phyloP scores from a whole-genome alignment of 2,113 vertebrate species.

The Laterallus jamaicensis region DNA sequence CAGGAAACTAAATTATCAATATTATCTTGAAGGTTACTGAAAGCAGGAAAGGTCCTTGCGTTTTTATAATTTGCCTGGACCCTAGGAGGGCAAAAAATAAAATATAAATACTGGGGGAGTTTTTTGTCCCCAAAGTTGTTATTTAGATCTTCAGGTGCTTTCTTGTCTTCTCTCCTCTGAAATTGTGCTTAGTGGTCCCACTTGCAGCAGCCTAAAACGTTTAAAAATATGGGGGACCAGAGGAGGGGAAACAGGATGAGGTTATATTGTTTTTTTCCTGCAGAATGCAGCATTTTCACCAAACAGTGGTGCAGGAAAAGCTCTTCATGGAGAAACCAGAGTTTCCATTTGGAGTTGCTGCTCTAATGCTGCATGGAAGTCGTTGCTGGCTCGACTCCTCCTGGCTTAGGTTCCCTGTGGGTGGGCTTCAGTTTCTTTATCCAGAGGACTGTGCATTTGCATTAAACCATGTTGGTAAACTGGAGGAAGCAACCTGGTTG shows the following conservation, averaged over 20 bases:
- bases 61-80: not conserved
- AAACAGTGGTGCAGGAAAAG: not conserved
- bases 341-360: not conserved
- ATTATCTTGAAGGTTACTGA: not conserved
- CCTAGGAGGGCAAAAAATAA: not conserved
- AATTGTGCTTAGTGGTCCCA: not conserved
- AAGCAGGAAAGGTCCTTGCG: not conserved
- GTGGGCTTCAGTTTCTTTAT: not conserved
- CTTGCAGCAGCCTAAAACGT: not conserved
- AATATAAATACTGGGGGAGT: not conserved
- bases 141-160: not conserved
- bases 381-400: rapidly evolving
- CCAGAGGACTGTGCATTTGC: not conserved
- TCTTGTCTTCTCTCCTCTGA: not conserved
- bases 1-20: not conserved
- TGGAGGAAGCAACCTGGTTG: not conserved
- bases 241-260: not conserved
- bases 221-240: not conserved
- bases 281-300: not conserved
- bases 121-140: not conserved
- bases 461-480: not conserved
- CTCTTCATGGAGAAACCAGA: not conserved
- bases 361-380: not conserved
- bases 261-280: not conserved
- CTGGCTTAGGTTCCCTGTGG: not conserved